These are phyloP conservation scores for Gallinago nigripennis DNA, from an alignment of 2,797 vertebrate genomes.

Conservation along the genomic window DNA sequence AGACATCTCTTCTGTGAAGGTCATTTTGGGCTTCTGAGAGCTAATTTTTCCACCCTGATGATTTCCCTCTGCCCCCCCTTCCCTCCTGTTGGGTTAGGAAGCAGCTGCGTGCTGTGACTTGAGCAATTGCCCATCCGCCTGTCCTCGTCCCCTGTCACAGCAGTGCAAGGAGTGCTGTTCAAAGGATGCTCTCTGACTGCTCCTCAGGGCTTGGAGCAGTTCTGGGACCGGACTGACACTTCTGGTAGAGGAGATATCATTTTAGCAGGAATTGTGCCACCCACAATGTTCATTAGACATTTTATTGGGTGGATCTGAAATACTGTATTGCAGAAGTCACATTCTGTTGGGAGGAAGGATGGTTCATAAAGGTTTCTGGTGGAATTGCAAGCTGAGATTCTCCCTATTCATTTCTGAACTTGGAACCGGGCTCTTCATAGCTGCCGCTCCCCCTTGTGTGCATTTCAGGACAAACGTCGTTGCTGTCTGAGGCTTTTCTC, in stretches of 20 bases:
- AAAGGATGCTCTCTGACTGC: not conserved
- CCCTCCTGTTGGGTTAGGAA: not conserved
- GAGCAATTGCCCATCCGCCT: not conserved
- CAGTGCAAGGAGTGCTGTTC: not conserved
- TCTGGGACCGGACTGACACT: not conserved
- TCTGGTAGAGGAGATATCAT: not conserved
- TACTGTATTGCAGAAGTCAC: not conserved
- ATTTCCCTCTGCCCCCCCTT: not conserved
- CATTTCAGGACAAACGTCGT: not conserved
- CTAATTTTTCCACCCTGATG: not conserved
- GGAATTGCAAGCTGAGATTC: constrained; percentile 3
- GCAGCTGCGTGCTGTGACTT: not conserved
- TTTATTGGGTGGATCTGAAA: constrained; percentile 30
- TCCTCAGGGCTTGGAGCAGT: not conserved
- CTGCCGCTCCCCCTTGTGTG: not conserved
- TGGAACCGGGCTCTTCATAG: constrained; percentile 4
- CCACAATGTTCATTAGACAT: constrained; percentile 6
- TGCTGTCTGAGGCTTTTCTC: constrained; percentile 15
- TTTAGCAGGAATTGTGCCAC: constrained; percentile 20
- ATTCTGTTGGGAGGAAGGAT: constrained; percentile 9
- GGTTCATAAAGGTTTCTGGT: constrained; percentile 18
- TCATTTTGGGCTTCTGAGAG: constrained; percentile 11
- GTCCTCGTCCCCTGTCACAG: not conserved
- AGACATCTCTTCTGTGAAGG: not conserved
- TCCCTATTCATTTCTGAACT: constrained; percentile 53